phyloP scores from a whole-genome alignment of 1,140 invertebrate species.

The Sipha flava region DNA sequence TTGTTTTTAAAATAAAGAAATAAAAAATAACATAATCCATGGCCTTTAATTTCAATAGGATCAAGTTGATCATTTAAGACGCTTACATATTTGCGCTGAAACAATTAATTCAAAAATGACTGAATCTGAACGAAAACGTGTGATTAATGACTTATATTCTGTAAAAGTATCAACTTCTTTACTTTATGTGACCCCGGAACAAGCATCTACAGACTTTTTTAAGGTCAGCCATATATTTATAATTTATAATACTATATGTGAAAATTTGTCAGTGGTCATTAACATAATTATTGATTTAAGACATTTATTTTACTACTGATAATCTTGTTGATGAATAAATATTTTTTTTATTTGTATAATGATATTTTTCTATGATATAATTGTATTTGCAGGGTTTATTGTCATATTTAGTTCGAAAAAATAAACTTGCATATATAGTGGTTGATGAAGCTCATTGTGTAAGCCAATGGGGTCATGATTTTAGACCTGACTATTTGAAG shows the following conservation, averaged over 20 bases:
- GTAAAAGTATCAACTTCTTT: constrained; percentile 64
- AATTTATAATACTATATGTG: not conserved
- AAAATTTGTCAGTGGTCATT: too few species aligned
- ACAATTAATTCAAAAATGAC: constrained; percentile 83
- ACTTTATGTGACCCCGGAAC: constrained; percentile 88
- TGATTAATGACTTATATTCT: constrained; percentile 63
- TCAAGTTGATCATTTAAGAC: constrained; percentile 50
- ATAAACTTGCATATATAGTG: constrained; percentile 53
- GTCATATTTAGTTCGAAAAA: constrained; percentile 46
- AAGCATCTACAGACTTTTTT: constrained; percentile 68
- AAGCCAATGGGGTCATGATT: constrained; percentile 96
- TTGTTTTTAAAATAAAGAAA: not conserved
- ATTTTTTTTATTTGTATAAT: too few species aligned
- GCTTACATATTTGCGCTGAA: constrained; percentile 62
- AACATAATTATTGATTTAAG: too few species aligned
- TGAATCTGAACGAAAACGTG: constrained; percentile 58
- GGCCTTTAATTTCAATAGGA: constrained; percentile 42
- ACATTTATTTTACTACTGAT: too few species aligned
- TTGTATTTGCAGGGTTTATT: constrained; percentile 41
- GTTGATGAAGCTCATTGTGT: constrained; percentile 98
- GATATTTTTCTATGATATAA: not conserved
- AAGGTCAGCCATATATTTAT: constrained; percentile 44
- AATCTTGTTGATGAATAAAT: too few species aligned
- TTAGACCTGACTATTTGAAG: constrained; percentile 87
- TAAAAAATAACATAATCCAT: not conserved